Percentiles rank a stretch among this genome's conserved stretches.
These are phyloP conservation scores for Lasiurus borealis DNA, from an alignment of 2,113 vertebrate genomes.

Conservation along the genomic window DNA sequence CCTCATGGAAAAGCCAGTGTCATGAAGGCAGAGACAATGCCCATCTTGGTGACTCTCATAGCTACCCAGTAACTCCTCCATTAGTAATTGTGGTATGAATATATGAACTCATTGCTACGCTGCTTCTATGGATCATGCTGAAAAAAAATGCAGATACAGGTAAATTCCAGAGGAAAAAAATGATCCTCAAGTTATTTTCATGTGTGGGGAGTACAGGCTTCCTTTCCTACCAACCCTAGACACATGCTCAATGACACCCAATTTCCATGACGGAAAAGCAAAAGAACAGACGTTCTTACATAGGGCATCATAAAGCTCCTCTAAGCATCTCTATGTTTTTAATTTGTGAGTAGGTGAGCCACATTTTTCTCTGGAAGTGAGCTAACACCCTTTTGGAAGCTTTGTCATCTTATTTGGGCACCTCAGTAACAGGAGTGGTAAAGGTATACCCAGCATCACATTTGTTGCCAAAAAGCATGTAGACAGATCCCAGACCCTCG, in stretches of 20 bases:
- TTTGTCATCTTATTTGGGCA: conserved; percentile 46
- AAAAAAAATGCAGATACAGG: neutral
- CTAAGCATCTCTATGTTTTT: neutral
- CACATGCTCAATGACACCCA: conserved; percentile 24
- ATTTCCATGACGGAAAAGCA: neutral
- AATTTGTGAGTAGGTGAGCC: neutral
- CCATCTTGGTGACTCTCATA: neutral
- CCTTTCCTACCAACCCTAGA: neutral
- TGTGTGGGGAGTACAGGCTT: neutral
- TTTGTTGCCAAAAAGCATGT: conserved; percentile 47
- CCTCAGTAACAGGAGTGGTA: conserved; percentile 41
- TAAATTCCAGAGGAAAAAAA: neutral
- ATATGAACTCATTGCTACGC: neutral
- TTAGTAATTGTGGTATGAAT: neutral
- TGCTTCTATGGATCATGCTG: neutral
- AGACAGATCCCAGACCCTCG: neutral
- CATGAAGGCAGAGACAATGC: neutral
- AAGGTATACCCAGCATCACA: neutral
- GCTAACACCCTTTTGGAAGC: neutral
- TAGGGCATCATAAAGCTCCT: conserved; percentile 6
- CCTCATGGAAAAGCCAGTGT: neutral
- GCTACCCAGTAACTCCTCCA: neutral
- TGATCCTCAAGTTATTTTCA: neutral
- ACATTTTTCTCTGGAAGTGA: conserved; percentile 26
- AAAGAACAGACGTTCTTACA: neutral